These are phyloP conservation scores for Venustaconcha ellipsiformis DNA, from an alignment of 1,140 invertebrate genomes.

Conservation along the genomic window DNA sequence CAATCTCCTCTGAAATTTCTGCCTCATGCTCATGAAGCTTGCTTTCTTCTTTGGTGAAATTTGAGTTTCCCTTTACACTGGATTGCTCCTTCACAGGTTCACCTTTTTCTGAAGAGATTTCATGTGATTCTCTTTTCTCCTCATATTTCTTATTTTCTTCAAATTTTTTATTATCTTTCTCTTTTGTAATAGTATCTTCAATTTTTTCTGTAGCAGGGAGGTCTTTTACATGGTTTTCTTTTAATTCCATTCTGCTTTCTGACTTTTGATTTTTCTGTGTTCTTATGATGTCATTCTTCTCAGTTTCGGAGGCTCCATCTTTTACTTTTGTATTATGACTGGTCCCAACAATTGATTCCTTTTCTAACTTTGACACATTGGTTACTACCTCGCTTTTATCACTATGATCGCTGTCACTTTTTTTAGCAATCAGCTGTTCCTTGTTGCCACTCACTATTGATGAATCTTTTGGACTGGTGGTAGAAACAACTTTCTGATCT, in stretches of 20 bases:
- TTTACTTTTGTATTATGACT: neutral
- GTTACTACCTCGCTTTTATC: conserved; percentile 11
- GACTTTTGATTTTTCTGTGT: too few relatives aligned
- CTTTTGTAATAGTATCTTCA: neutral
- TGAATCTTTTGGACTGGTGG: too few relatives aligned
- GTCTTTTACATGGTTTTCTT: too few relatives aligned
- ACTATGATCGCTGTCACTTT: conserved; percentile 2
- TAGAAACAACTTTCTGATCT: conserved; percentile 17
- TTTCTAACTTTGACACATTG: conserved; percentile 21
- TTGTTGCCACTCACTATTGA: too few relatives aligned
- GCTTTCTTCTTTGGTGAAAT: too few relatives aligned
- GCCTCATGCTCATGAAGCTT: neutral
- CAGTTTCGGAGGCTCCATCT: too few relatives aligned
- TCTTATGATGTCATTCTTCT: too few relatives aligned
- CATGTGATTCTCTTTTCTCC: neutral
- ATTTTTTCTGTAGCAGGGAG: too few relatives aligned
- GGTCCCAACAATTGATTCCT: neutral
- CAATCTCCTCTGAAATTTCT: neutral
- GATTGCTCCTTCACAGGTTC: neutral
- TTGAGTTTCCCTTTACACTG: too few relatives aligned
- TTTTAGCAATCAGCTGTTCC: too few relatives aligned
- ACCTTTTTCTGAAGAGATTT: neutral
- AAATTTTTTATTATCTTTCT: neutral
- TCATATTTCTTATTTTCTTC: neutral
- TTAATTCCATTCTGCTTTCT: too few relatives aligned